phyloP scores from a whole-genome alignment of 2,113 vertebrate species.

The Amblyornis subalaris region DNA sequence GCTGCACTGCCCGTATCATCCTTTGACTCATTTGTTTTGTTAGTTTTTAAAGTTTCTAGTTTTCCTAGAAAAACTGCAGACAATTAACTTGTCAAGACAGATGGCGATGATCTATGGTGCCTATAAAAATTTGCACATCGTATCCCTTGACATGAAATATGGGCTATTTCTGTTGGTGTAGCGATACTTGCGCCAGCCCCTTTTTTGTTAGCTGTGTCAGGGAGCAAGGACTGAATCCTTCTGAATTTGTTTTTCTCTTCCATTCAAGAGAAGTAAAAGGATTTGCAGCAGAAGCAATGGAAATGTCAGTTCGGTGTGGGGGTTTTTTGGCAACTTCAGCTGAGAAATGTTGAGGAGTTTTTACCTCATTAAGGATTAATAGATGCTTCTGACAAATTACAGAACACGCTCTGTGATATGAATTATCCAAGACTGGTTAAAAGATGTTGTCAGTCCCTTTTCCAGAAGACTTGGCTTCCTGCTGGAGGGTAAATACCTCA shows the following conservation, averaged over 20 bases:
- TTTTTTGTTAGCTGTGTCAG: neutral
- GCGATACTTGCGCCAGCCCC: neutral
- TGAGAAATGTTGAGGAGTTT: neutral
- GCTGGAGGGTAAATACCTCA: neutral
- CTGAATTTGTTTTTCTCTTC: neutral
- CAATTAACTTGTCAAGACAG: slow-evolving; percentile 13
- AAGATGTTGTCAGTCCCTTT: neutral
- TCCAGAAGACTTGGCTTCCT: neutral
- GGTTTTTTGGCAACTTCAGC: neutral
- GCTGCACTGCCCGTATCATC: neutral
- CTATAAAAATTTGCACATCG: neutral
- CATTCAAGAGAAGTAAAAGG: neutral
- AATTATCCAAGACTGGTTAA: neutral
- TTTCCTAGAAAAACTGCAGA: slow-evolving; percentile 20
- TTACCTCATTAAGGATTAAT: neutral
- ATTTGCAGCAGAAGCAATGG: neutral
- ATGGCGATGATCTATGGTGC: slow-evolving; percentile 19
- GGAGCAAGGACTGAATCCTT: neutral
- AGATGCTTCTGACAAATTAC: neutral
- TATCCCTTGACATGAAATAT: neutral
- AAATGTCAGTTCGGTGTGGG: neutral
- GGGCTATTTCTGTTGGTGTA: neutral
- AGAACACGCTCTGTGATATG: neutral
- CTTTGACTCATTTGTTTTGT: neutral
- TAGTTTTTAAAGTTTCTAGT: slow-evolving; percentile 11